Evolutionary conservation across 92 coral and sea anemone genomes (phyloP), one percentile per base, ranked within the genome.

Genomic region (Muricea muricata): DNA sequence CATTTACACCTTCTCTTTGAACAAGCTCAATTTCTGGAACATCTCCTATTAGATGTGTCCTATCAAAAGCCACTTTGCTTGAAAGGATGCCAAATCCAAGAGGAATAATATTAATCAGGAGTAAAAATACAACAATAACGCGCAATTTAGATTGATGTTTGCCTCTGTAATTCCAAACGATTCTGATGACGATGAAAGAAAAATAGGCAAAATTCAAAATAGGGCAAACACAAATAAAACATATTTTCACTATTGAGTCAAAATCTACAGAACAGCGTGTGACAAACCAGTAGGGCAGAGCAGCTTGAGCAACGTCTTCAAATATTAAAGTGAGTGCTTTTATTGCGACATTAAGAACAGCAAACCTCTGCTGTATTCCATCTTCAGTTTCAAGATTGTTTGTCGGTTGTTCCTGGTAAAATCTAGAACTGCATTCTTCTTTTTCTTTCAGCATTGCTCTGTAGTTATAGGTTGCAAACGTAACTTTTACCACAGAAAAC

Each of bases 251-350:
- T 18, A 23, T 15, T 0, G 48, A 37, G 23, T 70, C 52, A 42
- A 70, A 70, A 23, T 37, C 76, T 35, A 70, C 76, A 37, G 76
- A 70, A 34, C 76, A 70, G 30, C 76, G 48, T 33, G 76, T 70
- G 50, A 70, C 48, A 39, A 70, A 70, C 50, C 48, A 70, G 55
- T 70, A 70, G 29, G 76, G 55, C 15, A 70, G 17, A 0, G 76
- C 76, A 37, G 76, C 55, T 42, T 70, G 76, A 18, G 76, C 55
- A 54, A 70, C 12, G 39, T 70, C 76, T 34, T 70, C 76, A 70
- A 37, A 34, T 12, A 70, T 42, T 15, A 70, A n/a, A 4, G 76
- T 70, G 6, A 42, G 15, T 6, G 76, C n/a, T 70, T 70, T 70
- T 23, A 70, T 23, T 4, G 55, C 48, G 30, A 42, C 3, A 33